phyloP scores from a whole-genome alignment of 30 jellyfish, hydroid and myxozoan species.

The Mastigias papua region DNA sequence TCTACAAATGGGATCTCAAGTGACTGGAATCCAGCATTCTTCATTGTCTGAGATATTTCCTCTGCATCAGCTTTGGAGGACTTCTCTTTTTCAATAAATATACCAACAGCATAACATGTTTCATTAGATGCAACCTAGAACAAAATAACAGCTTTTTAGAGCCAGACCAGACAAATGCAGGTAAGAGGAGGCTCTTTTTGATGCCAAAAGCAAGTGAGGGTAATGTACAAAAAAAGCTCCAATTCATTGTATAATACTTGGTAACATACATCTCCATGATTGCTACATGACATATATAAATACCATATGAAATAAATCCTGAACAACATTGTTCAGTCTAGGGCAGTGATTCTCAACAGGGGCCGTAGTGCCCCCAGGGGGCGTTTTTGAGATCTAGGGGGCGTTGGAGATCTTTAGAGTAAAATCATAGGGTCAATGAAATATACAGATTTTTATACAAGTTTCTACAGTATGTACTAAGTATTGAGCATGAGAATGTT shows the following conservation, averaged over 20 bases:
- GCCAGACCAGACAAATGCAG: background rate
- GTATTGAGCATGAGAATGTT: no score
- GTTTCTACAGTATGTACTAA: no score
- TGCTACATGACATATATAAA: no score
- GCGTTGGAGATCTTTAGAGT: no score
- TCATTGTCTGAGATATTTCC: constrained; percentile 48
- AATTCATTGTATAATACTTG: no score
- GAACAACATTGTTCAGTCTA: no score
- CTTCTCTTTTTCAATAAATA: constrained; percentile 57
- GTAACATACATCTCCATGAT: background rate
- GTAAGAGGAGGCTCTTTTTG: background rate
- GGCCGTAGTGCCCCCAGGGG: no score
- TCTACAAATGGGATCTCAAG: constrained; percentile 39
- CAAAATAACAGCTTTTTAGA: background rate
- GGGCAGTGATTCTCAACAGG: no score
- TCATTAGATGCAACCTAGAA: constrained; percentile 54
- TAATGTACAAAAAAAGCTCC: background rate
- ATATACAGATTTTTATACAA: no score
- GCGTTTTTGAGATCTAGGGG: no score
- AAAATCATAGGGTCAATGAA: no score
- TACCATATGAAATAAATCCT: no score
- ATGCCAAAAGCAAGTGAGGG: background rate
- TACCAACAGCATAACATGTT: constrained; percentile 58
- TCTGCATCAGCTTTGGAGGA: constrained; percentile 26
- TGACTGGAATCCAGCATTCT: constrained; percentile 48